These are phyloP conservation scores for Pristionchus maxplancki DNA, from an alignment of 2,888 invertebrate species.

Conservation along the genomic window DNA sequence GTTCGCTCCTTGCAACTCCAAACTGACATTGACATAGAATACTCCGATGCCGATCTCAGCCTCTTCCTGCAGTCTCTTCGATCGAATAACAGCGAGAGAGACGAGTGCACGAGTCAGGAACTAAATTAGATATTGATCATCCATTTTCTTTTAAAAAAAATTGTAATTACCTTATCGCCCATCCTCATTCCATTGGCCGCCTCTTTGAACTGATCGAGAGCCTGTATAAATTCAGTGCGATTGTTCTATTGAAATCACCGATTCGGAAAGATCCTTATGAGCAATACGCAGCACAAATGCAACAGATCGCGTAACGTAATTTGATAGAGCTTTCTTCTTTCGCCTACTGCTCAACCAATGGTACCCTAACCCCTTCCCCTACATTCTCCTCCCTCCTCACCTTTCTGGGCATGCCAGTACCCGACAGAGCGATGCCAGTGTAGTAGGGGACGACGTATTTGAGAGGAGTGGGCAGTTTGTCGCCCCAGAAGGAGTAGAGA, in stretches of 20 bases:
- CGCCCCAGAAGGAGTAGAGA: conserved; percentile 19
- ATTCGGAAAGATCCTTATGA: too few relatives aligned
- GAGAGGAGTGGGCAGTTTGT: conserved; percentile 1
- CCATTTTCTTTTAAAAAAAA: background rate
- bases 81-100: background rate
- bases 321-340: too few relatives aligned
- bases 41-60: conserved; percentile 37
- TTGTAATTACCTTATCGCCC: conserved; percentile 2
- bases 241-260: background rate
- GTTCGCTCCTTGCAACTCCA: too few relatives aligned
- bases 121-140: too few relatives aligned
- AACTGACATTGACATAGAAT: conserved; percentile 42
- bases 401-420: conserved; percentile 47
- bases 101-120: conserved; percentile 23
- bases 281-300: too few relatives aligned
- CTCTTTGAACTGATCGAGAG: conserved; percentile 38
- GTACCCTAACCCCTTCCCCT: too few relatives aligned
- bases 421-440: conserved; percentile 25
- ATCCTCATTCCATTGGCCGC: conserved; percentile 32
- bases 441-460: conserved; percentile 39
- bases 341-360: too few relatives aligned
- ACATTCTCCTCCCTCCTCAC: too few relatives aligned
- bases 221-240: too few relatives aligned
- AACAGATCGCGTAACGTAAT: too few relatives aligned
- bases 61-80: background rate